Conservation (phyloP, 1,140 invertebrate genomes). For the Caenorhabditis briggsae region DNA sequence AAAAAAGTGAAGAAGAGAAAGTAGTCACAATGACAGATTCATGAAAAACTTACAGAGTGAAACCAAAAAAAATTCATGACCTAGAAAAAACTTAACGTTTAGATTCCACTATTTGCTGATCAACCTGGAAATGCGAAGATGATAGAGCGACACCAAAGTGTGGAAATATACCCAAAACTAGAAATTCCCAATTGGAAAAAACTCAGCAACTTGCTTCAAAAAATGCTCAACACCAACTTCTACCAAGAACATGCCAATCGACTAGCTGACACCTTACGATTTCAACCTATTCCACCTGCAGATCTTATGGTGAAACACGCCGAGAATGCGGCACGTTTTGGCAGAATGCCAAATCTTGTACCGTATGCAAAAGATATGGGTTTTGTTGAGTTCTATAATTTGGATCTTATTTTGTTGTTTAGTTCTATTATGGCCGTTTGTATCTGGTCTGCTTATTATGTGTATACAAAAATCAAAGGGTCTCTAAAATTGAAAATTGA, state of each 20-base stretch:
- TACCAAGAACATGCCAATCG: slow-evolving; percentile 42
- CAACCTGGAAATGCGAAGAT: slow-evolving; percentile 67
- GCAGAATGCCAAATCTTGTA: slow-evolving; percentile 7
- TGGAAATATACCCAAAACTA: slow-evolving; percentile 58
- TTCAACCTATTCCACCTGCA: slow-evolving; percentile 15
- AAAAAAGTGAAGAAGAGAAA: no score
- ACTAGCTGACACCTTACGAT: slow-evolving; percentile 38
- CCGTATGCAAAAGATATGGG: slow-evolving; percentile 32
- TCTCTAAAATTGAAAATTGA: slow-evolving; percentile 13
- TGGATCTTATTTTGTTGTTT: slow-evolving; percentile 14
- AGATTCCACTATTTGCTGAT: slow-evolving; percentile 72
- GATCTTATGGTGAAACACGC: slow-evolving; percentile 45
- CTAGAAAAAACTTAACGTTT: no score
- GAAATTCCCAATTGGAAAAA: slow-evolving; percentile 46
- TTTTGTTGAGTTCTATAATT: slow-evolving; percentile 25
- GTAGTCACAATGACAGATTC: no score
- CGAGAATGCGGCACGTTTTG: slow-evolving; percentile 54
- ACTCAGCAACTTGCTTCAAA: slow-evolving; percentile 45
- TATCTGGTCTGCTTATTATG: not conserved
- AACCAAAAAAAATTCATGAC: not conserved
- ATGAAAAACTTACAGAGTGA: no score
- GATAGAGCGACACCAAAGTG: slow-evolving; percentile 60
- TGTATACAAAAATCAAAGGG: not conserved
- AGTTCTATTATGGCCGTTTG: not conserved
- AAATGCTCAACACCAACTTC: slow-evolving; percentile 53